Evolutionary conservation across 2,888 invertebrate species (phyloP).

Genomic region (Muschampia plurimacula): DNA sequence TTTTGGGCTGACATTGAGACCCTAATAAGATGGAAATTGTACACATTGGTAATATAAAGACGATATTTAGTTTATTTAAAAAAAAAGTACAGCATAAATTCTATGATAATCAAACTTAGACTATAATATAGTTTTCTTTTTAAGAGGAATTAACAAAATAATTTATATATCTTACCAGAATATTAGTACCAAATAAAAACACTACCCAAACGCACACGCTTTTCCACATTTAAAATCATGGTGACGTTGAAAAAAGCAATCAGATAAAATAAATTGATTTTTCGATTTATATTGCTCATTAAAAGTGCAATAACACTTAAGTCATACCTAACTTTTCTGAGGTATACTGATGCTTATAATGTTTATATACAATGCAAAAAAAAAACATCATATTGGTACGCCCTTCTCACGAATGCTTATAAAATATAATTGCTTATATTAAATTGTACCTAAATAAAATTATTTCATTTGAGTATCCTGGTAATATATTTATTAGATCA

Average conservation of each 20-base stretch:
- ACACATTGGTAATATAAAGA: no score
- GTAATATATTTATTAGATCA: no score
- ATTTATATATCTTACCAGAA: conserved; percentile 16
- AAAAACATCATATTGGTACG: no score
- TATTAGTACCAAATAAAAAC: not conserved
- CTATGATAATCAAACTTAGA: not conserved
- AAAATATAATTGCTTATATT: no score
- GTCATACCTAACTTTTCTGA: not conserved
- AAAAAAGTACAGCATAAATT: not conserved
- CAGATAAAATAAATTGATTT: conserved; percentile 16
- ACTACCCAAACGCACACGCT: conserved; percentile 41
- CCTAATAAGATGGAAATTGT: not conserved
- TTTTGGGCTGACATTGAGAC: conserved; percentile 21
- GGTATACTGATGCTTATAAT: not conserved
- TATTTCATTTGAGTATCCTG: no score
- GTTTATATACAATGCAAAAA: no score
- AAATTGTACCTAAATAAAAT: no score
- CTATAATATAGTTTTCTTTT: not conserved
- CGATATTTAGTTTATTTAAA: no score
- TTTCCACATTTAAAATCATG: conserved; percentile 57
- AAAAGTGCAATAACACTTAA: not conserved
- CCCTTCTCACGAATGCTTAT: no score
- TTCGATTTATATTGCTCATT: conserved; percentile 7
- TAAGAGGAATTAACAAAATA: not conserved
- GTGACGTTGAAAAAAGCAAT: conserved; percentile 3